Evolutionary conservation across 1,140 invertebrate genomes (phyloP), one percentile per base, ranked within the genome.

Genomic region (Diprion similis): DNA sequence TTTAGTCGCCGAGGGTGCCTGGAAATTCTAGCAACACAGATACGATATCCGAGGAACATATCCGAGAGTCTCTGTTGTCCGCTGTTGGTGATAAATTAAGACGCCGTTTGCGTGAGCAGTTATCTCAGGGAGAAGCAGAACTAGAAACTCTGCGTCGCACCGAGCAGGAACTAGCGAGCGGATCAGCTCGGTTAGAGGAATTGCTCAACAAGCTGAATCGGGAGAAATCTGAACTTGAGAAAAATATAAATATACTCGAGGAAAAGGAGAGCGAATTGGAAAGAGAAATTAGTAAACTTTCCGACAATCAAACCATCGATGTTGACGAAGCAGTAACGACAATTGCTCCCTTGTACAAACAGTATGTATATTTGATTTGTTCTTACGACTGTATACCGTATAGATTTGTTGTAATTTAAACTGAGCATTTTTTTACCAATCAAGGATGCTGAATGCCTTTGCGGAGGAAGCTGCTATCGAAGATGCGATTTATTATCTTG

Each of bases 401-500:
- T 37, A 37, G 48, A 66, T 19, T 75, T 24, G n/a, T 72, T 71
- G 65, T 68, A 10, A 77, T 77, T 48, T 51, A 47, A 48, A 66
- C 1, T 51, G 67, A 7, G 0, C 70, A 47, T 64, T 46, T 67
- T 70, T 73, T 77, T 10, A 73, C 75, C 79, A 77, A 87, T 80
- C 1, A 79, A 96, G 95, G 84, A 92, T 99, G 83, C 87, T 99
- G 46, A 97, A 96, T 89, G 93, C 97, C 47, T 99, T 97, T 92
- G 97, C 97, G 69, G 97, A 99, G 89, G 98, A 99, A 89, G 96
- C 98, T 79, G 97, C 98, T 11, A 94, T 96, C 68, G 98, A 99
- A 90, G 98, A 99, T 91, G 95, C 97, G 70, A 98, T 99, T 81
- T 99, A 99, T 87, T 98, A 98, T 86, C 93, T 99, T 83, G 97